Percentiles rank a stretch among this genome's conserved stretches.
These are phyloP conservation scores for Pseudoips prasinana DNA, from an alignment of 2,888 invertebrate genomes.

Conservation along the genomic window DNA sequence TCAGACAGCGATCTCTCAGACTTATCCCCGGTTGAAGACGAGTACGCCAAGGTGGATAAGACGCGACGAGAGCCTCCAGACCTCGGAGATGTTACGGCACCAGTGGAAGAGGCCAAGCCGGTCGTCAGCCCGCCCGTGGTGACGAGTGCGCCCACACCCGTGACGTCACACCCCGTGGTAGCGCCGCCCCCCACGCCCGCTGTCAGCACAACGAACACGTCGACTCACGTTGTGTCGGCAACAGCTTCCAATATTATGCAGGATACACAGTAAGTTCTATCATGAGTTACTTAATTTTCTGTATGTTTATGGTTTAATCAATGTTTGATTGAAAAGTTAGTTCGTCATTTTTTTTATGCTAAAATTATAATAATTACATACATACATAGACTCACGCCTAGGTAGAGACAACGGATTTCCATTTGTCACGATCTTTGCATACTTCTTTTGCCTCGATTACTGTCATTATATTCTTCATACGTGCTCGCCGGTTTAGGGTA, in stretches of 20 bases:
- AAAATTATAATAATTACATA: too few relatives aligned
- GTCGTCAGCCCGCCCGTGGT: constrained; percentile 10
- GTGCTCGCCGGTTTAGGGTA: too few relatives aligned
- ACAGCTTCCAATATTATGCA: constrained; percentile 14
- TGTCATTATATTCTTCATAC: too few relatives aligned
- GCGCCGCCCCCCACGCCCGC: constrained; percentile 21
- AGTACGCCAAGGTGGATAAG: constrained; percentile 74
- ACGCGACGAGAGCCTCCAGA: constrained; percentile 69
- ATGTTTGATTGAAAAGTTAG: too few relatives aligned
- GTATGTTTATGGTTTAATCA: too few relatives aligned
- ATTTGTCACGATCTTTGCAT: too few relatives aligned
- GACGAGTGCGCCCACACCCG: constrained; percentile 16
- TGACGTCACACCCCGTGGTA: constrained; percentile 4
- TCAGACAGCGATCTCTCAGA: constrained; percentile 94
- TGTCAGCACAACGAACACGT: constrained; percentile 17
- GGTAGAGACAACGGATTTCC: too few relatives aligned
- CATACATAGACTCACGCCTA: too few relatives aligned
- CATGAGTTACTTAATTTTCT: too few relatives aligned
- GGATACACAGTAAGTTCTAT: constrained; percentile 30
- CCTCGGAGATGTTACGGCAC: constrained; percentile 68
- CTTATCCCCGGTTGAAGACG: constrained; percentile 89
- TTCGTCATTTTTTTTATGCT: too few relatives aligned
- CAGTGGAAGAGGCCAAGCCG: constrained; percentile 17
- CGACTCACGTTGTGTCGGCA: constrained; percentile 8
- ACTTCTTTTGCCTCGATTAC: too few relatives aligned